phyloP scores from a whole-genome alignment of 2,113 vertebrate species.

The Gallinago jamesoni region DNA sequence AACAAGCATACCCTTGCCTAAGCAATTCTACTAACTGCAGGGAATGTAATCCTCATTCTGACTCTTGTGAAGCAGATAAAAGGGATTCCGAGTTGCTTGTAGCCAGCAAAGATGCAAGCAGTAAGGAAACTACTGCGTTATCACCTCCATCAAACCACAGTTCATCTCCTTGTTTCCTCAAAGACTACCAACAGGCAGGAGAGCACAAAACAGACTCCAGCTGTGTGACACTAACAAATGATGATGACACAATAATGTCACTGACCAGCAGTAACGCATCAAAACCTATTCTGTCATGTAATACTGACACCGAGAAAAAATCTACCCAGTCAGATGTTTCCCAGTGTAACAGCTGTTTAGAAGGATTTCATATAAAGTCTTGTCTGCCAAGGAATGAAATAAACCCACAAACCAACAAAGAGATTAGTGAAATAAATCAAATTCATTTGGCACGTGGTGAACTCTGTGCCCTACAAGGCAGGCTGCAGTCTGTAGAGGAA shows the following conservation, averaged over 20 bases:
- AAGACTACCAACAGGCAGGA: constrained; percentile 35
- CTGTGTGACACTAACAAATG: not conserved
- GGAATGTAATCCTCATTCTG: not conserved
- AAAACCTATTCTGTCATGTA: not conserved
- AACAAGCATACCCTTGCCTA: constrained; percentile 4
- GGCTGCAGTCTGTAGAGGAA: constrained; percentile 92
- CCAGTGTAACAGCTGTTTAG: constrained; percentile 50
- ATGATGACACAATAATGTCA: not conserved
- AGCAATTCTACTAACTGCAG: constrained; percentile 23
- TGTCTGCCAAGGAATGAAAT: constrained; percentile 56
- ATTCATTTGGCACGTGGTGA: constrained; percentile 68
- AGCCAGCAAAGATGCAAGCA: constrained; percentile 54
- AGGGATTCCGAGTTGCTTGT: not conserved
- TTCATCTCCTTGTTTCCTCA: constrained; percentile 21
- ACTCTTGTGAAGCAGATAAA: not conserved
- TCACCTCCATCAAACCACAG: constrained; percentile 54
- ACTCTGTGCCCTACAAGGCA: constrained; percentile 82
- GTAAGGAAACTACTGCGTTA: constrained; percentile 34
- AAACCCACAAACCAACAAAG: constrained; percentile 41
- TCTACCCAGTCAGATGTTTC: constrained; percentile 27
- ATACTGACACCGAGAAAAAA: not conserved
- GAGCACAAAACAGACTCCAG: constrained; percentile 12
- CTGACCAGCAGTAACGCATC: not conserved
- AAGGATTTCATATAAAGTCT: constrained; percentile 47
- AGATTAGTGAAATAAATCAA: constrained; percentile 63